Conservation (phyloP, 2,797 vertebrate genomes). For the Morus bassanus region DNA sequence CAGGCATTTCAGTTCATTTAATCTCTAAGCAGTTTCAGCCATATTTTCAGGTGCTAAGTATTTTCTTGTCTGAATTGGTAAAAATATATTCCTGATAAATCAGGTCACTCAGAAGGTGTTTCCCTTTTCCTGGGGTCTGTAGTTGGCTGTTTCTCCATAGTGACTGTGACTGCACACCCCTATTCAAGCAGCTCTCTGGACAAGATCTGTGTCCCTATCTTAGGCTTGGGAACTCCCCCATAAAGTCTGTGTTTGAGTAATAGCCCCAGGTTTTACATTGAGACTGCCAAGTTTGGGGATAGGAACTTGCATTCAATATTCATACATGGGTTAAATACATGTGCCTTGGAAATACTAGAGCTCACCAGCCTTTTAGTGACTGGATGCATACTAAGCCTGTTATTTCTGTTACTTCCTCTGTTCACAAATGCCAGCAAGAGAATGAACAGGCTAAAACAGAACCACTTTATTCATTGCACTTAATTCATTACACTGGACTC, state of each 20-base stretch:
- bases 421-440: neutral
- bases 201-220: neutral
- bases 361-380: neutral
- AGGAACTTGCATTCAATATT: neutral
- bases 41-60: neutral
- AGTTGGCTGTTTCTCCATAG: neutral
- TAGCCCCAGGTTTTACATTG: neutral
- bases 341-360: neutral
- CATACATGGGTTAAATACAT: neutral
- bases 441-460: neutral
- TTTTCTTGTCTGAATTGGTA: neutral
- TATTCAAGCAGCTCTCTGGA: neutral
- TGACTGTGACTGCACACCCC: fast-evolving
- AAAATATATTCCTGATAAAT: neutral
- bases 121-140: neutral
- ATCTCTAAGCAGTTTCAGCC: neutral
- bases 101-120: neutral
- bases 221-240: neutral
- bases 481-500: neutral
- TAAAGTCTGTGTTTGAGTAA: neutral
- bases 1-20: neutral
- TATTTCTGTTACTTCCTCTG: neutral
- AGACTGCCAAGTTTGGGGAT: neutral
- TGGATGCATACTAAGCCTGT: neutral
- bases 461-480: neutral